Evolutionary conservation across 2,888 invertebrate genomes (phyloP).

Genomic region (Plebejus melissa): DNA sequence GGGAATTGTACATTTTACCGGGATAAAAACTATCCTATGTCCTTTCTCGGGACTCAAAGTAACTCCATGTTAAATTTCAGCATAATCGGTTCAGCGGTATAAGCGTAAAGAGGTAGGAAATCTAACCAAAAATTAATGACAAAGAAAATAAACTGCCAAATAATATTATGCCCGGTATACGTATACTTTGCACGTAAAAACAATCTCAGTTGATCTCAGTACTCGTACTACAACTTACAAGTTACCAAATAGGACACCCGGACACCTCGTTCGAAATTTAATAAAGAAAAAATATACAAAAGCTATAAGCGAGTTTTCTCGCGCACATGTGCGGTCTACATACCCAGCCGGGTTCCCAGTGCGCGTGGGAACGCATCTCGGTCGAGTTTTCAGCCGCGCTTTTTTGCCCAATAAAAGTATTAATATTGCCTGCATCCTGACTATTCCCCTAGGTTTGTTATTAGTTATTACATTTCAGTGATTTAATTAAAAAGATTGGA

Average conservation of each 20-base stretch:
- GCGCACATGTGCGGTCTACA: conserved; percentile 62
- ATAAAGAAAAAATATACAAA: conserved; percentile 39
- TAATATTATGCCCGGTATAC: background rate
- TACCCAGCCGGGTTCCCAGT: conserved; percentile 54
- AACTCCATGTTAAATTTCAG: no score
- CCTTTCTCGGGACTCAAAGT: no score
- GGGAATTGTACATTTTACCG: no score
- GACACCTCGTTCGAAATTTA: conserved; percentile 15
- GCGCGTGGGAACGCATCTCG: conserved; percentile 70
- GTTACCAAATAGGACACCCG: conserved; percentile 14
- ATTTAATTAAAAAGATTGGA: background rate
- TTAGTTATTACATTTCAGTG: background rate
- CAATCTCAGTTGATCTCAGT: conserved; percentile 38
- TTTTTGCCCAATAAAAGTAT: conserved; percentile 54
- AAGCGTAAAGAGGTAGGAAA: no score
- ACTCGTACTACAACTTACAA: conserved; percentile 31
- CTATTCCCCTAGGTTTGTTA: background rate
- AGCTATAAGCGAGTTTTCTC: conserved; percentile 52
- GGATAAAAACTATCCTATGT: no score
- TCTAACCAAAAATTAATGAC: no score
- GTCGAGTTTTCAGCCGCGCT: conserved; percentile 49
- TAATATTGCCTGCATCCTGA: conserved; percentile 38
- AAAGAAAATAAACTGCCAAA: no score
- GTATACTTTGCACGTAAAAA: background rate
- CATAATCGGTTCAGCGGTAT: no score